These are phyloP conservation scores for Pempheris klunzingeri DNA, from an alignment of 2,797 vertebrate species.

Conservation along the genomic window DNA sequence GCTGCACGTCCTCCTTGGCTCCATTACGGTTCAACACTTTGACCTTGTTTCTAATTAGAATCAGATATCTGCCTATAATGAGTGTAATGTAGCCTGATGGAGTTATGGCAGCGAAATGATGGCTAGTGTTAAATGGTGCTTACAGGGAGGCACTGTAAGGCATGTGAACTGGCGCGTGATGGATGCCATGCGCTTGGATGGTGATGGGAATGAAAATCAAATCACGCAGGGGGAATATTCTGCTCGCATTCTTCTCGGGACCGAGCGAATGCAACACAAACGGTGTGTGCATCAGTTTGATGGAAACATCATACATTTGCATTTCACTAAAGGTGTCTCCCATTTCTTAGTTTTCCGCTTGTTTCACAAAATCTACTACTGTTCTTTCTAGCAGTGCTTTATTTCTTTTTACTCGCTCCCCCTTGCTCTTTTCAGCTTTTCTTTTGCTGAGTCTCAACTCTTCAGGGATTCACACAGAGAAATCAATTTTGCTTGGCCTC, in stretches of 20 bases:
- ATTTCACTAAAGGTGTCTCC: slow-evolving; percentile 29
- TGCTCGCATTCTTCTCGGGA: slow-evolving; percentile 11
- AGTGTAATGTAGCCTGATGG: slow-evolving; percentile 69
- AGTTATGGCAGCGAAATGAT: slow-evolving; percentile 40
- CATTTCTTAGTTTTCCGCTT: slow-evolving; percentile 24
- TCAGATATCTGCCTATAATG: slow-evolving; percentile 62
- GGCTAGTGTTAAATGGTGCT: slow-evolving; percentile 68
- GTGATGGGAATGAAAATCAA: slow-evolving; percentile 45
- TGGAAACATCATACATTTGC: slow-evolving; percentile 38
- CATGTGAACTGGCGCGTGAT: slow-evolving; percentile 56
- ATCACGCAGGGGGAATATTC: slow-evolving; percentile 22
- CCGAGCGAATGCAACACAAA: neutral
- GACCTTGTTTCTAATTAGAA: slow-evolving; percentile 66
- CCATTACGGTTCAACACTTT: slow-evolving; percentile 34
- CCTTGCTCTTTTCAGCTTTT: slow-evolving; percentile 46
- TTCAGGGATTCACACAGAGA: slow-evolving; percentile 76
- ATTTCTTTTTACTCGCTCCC: slow-evolving; percentile 27
- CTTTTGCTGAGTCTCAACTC: slow-evolving; percentile 67
- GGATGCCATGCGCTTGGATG: slow-evolving; percentile 22
- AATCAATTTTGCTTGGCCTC: slow-evolving; percentile 81
- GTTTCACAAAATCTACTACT: slow-evolving; percentile 43
- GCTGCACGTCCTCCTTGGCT: slow-evolving; percentile 15
- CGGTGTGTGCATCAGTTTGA: slow-evolving; percentile 16
- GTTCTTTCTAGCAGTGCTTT: slow-evolving; percentile 23
- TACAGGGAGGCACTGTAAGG: slow-evolving; percentile 41